Base-by-base conservation (phyloP, 2,888 invertebrate genomes). In the Glaucopsyche alexis region DNA sequence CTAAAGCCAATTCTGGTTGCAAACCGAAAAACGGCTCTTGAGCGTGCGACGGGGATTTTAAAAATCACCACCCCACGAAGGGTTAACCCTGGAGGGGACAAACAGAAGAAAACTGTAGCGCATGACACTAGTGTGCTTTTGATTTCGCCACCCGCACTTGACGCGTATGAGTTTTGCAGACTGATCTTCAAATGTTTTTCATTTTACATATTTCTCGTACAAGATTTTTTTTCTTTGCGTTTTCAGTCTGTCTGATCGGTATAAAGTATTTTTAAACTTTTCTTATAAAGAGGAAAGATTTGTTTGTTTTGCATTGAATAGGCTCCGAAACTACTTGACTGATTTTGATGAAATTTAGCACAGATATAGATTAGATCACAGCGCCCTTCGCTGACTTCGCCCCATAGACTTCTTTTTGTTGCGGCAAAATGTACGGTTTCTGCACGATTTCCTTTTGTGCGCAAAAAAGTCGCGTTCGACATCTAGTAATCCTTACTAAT, bases 41-140 rank as follows among this genome's bases (percentile, higher is more conserved):
- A 69, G 19, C 19, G 19, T 29, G 19, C 19, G 88, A 87, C 88
- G 89, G 87, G 84, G 89, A 87, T 89, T 91, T 90, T 86, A 81
- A 87, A 90, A 90, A 90, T 90, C 91, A 86, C 84, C 80, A 85
- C 69, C 81, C 80, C 77, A 76, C 75, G 78, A 81, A 83, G 83
- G 84, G 85, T 83, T 82, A 79, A 80, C 81, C 79, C 80, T 74
- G 77, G 81, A 85, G 87, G 89, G 86, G 82, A 83, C 80, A 78
- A 82, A 81, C 81, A 80, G 87, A 87, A 87, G 88, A 88, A 89
- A 87, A 87, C 86, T 86, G 88, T 90, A 90, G 87, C 83, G 85
- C 82, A 82, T 86, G 83, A 88, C 84, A 87, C 89, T 87, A 87
- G 84, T 84, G 84, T 85, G 83, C 80, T 82, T 86, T 85, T 85